Evolutionary conservation across 2,797 vertebrate genomes (phyloP).

Genomic region (Acanthornis magna): DNA sequence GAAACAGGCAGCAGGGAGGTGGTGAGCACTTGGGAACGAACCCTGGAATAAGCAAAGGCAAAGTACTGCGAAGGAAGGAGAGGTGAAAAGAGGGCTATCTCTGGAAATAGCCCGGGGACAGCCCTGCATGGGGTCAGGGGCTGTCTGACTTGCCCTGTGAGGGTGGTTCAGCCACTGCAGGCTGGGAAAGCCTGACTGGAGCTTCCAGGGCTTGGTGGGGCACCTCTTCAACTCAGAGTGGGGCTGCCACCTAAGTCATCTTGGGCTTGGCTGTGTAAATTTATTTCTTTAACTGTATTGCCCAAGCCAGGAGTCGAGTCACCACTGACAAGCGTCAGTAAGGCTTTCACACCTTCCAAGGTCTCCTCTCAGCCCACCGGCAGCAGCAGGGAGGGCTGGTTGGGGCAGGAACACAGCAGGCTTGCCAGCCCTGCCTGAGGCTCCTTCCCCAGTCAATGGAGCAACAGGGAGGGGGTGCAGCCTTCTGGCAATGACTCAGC

Average conservation of each 20-base stretch:
- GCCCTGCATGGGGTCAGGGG: background rate
- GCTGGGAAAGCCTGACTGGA: background rate
- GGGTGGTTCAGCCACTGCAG: background rate
- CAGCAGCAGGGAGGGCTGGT: background rate
- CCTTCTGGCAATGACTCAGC: background rate
- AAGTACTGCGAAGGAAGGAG: background rate
- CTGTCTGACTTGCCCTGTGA: background rate
- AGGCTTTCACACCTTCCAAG: background rate
- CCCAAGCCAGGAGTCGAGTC: background rate
- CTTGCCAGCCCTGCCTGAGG: background rate
- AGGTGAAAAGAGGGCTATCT: background rate
- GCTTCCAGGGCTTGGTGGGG: rapidly evolving
- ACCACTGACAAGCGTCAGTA: rapidly evolving
- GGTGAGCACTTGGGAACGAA: background rate
- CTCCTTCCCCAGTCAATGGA: background rate
- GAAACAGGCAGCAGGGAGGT: slow-evolving; percentile 34
- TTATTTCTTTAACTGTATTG: background rate
- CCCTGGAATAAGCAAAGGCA: background rate
- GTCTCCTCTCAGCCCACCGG: background rate
- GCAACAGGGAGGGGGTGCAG: background rate
- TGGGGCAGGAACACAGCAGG: background rate
- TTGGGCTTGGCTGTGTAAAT: background rate
- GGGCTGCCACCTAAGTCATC: background rate
- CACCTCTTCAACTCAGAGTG: background rate
- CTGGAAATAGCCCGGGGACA: background rate